phyloP scores from a whole-genome alignment of 92 coral and sea anemone species.

The Porites rus region DNA sequence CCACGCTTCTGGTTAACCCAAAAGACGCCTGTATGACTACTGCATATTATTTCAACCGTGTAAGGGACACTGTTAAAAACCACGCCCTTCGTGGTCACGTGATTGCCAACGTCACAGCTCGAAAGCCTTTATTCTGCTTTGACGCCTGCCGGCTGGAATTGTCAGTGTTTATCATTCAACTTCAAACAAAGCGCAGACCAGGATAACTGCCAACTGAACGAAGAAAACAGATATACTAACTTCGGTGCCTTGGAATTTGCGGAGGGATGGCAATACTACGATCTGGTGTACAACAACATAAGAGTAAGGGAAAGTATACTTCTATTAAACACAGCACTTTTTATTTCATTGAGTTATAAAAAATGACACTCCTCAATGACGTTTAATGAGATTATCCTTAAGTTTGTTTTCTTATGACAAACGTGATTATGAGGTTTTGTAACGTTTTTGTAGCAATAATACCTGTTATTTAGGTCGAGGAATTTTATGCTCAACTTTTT shows the following conservation, averaged over 20 bases:
- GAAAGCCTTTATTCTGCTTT: constrained; percentile 7
- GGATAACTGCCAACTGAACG: constrained; percentile 37
- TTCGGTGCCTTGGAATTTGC: not conserved
- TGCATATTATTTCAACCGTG: constrained; percentile 3
- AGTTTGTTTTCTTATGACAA: too few species aligned
- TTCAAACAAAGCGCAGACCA: not conserved
- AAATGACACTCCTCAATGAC: not conserved
- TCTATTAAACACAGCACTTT: too few species aligned
- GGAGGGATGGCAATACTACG: constrained; percentile 13
- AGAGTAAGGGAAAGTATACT: not conserved
- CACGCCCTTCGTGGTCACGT: constrained; percentile 13
- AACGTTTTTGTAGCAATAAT: too few species aligned
- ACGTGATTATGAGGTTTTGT: too few species aligned
- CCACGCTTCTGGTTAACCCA: not conserved
- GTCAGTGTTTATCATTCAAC: constrained; percentile 40
- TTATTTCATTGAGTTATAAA: too few species aligned
- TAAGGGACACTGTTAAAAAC: constrained; percentile 3
- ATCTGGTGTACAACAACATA: constrained; percentile 12
- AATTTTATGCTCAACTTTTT: not conserved
- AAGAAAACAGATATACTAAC: constrained; percentile 26
- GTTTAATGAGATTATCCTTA: too few species aligned
- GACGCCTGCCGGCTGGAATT: constrained; percentile 12
- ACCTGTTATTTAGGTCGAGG: not conserved
- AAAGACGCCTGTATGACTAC: constrained; percentile 1
- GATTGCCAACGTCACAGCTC: constrained; percentile 11